Evolutionary conservation across 2,113 vertebrate species (phyloP).

Genomic region (Arenaria interpres): DNA sequence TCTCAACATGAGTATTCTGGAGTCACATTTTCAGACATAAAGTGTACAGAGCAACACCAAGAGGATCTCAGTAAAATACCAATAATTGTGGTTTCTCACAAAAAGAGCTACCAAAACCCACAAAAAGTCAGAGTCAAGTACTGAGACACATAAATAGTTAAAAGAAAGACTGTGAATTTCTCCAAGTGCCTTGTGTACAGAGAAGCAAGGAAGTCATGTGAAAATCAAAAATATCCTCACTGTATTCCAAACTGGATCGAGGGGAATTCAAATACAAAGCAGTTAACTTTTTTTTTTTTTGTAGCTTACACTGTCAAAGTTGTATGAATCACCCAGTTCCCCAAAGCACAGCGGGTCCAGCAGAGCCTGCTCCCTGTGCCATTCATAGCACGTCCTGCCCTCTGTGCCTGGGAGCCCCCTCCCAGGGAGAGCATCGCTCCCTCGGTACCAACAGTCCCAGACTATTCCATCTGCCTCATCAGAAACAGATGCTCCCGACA

Average conservation of each 20-base stretch:
- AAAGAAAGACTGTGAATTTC: not conserved
- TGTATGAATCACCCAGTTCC: not conserved
- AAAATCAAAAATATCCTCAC: not conserved
- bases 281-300: not conserved
- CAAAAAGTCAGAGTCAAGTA: not conserved
- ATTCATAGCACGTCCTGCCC: rapidly evolving
- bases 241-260: not conserved
- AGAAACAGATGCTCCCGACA: not conserved
- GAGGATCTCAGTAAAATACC: not conserved
- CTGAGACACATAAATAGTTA: not conserved
- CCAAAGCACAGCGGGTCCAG: not conserved
- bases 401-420: not conserved
- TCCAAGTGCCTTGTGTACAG: not conserved
- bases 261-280: not conserved
- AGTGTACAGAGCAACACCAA: not conserved
- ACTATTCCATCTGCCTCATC: not conserved
- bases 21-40: not conserved
- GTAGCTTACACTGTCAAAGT: not conserved
- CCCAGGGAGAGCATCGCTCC: not conserved
- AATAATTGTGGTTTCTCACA: not conserved
- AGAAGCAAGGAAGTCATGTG: not conserved
- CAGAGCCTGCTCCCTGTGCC: not conserved
- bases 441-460: not conserved
- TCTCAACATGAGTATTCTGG: not conserved
- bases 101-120: not conserved